Conservation (phyloP, 2,113 vertebrate species). For the Calonectris borealis region DNA sequence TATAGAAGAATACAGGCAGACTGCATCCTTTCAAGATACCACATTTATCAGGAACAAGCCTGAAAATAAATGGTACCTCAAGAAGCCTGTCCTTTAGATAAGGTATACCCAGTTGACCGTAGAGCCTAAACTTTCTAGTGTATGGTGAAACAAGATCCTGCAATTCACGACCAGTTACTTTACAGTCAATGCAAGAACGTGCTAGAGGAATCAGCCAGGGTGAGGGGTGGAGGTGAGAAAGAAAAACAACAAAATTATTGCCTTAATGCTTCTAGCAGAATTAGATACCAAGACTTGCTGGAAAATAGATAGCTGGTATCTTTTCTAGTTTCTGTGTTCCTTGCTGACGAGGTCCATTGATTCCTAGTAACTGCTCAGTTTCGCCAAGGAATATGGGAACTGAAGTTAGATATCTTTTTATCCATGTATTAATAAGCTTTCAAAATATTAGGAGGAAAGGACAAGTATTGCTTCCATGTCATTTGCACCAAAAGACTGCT, state of each 20-base stretch:
- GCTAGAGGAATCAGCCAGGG: not conserved
- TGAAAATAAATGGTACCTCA: not conserved
- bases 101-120: fast-evolving
- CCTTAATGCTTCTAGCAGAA: not conserved
- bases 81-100: not conserved
- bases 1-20: not conserved
- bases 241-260: not conserved
- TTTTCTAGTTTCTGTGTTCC: not conserved
- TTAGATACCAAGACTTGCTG: not conserved
- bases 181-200: not conserved
- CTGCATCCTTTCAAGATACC: not conserved
- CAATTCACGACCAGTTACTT: not conserved
- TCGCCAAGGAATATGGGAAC: not conserved
- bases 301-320: not conserved
- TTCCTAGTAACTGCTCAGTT: not conserved
- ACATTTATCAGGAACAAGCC: not conserved
- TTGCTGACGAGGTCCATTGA: not conserved
- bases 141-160: not conserved
- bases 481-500: not conserved
- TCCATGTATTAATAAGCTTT: not conserved
- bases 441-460: not conserved
- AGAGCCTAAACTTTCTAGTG: not conserved
- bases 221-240: not conserved
- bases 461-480: not conserved
- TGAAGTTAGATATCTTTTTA: not conserved